phyloP scores from a whole-genome alignment of 30 jellyfish, hydroid and myxozoan genomes.

The Pseudorhiza aurosa region DNA sequence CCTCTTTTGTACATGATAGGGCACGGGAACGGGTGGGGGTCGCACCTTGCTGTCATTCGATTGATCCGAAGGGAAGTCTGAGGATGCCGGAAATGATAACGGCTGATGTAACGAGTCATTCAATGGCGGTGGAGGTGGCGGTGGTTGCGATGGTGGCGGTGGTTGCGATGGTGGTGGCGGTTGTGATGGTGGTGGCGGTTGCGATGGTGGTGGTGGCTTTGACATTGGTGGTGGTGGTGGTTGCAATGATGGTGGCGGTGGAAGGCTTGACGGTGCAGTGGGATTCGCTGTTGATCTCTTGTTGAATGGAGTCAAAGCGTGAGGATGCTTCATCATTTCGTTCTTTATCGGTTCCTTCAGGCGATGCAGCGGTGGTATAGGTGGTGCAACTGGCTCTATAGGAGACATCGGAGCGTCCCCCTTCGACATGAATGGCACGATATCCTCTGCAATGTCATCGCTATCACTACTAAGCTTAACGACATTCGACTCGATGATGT shows the following conservation, averaged over 20 bases:
- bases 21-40: background rate
- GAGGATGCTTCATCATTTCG: background rate
- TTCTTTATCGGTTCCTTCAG: constrained; percentile 5
- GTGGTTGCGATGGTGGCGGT: constrained; percentile 12
- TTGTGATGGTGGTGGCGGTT: constrained; percentile 15
- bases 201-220: constrained; percentile 24
- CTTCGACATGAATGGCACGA: constrained; percentile 38
- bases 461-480: constrained; percentile 46
- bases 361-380: constrained; percentile 18
- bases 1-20: background rate
- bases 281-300: background rate
- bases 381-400: constrained; percentile 41
- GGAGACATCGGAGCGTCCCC: constrained; percentile 42
- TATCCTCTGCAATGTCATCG: constrained; percentile 28
- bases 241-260: constrained; percentile 39
- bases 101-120: too few relatives aligned
- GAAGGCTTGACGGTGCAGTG: constrained; percentile 1
- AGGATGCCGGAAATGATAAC: background rate
- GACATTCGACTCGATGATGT: constrained; percentile 22
- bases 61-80: background rate
- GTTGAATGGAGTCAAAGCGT: constrained; percentile 10
- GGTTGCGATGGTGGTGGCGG: background rate
- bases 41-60: background rate
- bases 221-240: constrained; percentile 57
- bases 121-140: constrained; percentile 56